Percentiles rank a stretch among this genome's conserved stretches.
phyloP scores from a whole-genome alignment of 2,888 invertebrate genomes.

The Parascotia fuliginaria region DNA sequence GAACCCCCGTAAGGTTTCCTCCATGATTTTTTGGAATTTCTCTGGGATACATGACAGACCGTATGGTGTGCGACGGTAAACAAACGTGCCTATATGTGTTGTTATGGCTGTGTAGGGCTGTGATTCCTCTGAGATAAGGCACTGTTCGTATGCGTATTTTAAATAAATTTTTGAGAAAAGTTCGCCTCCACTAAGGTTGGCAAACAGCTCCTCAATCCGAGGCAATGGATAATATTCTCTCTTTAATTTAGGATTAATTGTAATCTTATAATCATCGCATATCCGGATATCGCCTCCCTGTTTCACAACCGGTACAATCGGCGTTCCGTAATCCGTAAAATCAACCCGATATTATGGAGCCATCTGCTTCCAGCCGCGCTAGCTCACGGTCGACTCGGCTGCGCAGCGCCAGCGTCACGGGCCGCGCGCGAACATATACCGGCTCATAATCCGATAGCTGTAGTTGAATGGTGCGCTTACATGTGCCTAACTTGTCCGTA shows the following conservation, averaged over 20 bases:
- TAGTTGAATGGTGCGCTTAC: constrained; percentile 19
- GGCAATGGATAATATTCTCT: constrained; percentile 31
- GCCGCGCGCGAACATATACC: constrained; percentile 21
- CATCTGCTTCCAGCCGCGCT: constrained; percentile 23
- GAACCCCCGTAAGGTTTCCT: neutral
- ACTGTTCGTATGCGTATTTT: constrained; percentile 36
- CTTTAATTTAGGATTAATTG: constrained; percentile 30
- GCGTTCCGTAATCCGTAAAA: constrained; percentile 26
- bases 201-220: constrained; percentile 38
- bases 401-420: constrained; percentile 4
- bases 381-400: neutral
- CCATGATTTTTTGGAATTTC: neutral
- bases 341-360: constrained; percentile 33
- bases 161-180: constrained; percentile 41
- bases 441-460: constrained; percentile 20
- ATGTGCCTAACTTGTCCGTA: constrained; percentile 15
- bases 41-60: neutral
- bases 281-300: constrained; percentile 16
- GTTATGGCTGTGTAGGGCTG: constrained; percentile 1
- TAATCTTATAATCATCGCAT: constrained; percentile 34
- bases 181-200: constrained; percentile 33
- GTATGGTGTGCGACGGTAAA: constrained; percentile 11
- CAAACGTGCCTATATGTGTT: constrained; percentile 30
- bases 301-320: neutral
- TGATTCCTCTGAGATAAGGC: neutral